Evolutionary conservation across 1,140 invertebrate species (phyloP), one percentile per base, ranked within the genome.

Genomic region (Ridgeia piscesae): DNA sequence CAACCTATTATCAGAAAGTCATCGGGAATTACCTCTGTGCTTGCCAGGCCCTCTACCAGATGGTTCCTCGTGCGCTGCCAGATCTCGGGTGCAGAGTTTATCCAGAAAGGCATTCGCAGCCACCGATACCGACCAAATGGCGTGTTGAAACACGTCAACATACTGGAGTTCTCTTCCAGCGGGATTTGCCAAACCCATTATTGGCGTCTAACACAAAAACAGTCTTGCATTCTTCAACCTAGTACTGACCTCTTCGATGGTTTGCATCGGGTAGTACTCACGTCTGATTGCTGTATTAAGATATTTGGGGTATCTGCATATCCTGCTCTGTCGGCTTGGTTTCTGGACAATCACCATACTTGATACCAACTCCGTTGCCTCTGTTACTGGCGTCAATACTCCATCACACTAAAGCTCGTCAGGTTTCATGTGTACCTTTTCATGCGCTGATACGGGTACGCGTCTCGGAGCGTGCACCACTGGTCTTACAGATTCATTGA

Each of bases 271-370:
- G 89, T 93, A 94, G 42, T 94, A 91, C 91, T 94, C 93, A 58
- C 93, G 35, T 88, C 35, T 91, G 6, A 94, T 42, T 77, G 94
- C 94, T 89, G 91, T 92, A 77, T 94, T 94, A 0, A 94, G 93
- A 31, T 91, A 34, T 91, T 93, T 92, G 21, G 93, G 94, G 89
- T 94, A 94, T 17, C 94, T 31, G 88, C 94, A 95, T 6, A 94
- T 92, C 14, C 94, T 33, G 4, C 94, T 33, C 9, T 90, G 91
- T 48, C 93, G 91, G 92, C 93, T 93, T 91, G 91, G 33, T 89
- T 94, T 94, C 34, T 91, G 34, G 6, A 92, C 93, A 34, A 93
- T 91, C 0, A 93, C 93, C 88, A 94, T 93, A 34, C 93, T 92
- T 91, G 92, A 93, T 9, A 94, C 92, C 94, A 92, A 94, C 34